Percentiles rank a stretch among this genome's conserved stretches.
Evolutionary conservation across 2,797 vertebrate genomes (phyloP).

Genomic region (Ara ararauna): DNA sequence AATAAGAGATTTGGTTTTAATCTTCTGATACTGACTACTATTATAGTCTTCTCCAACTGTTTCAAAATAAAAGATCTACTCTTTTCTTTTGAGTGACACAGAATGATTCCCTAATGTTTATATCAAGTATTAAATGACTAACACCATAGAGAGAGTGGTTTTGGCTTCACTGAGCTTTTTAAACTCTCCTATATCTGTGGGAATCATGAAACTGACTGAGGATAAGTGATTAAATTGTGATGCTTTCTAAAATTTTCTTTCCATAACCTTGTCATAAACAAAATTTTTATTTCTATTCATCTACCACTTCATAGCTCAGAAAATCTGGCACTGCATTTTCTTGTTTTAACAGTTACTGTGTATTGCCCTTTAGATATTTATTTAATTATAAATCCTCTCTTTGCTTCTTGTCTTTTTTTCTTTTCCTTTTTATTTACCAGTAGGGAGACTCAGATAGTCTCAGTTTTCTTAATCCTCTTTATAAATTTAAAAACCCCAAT

Average conservation of each 20-base stretch:
- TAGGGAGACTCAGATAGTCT: constrained; percentile 68
- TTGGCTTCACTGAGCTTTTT: neutral
- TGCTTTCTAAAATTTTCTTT: neutral
- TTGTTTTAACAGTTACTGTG: constrained; percentile 10
- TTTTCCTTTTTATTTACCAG: constrained; percentile 50
- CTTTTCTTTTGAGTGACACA: neutral
- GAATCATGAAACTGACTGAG: neutral
- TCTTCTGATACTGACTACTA: neutral
- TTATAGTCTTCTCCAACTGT: neutral
- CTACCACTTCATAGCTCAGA: neutral
- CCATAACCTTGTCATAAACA: neutral
- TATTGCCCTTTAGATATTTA: constrained; percentile 14
- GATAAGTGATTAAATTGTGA: neutral
- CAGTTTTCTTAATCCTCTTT: constrained; percentile 71
- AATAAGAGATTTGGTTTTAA: constrained; percentile 21
- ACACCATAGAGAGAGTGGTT: neutral
- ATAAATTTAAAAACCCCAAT: constrained; percentile 59
- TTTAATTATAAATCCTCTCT: constrained; percentile 50
- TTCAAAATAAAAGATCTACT: neutral
- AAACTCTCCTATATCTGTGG: neutral
- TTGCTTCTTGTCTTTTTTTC: constrained; percentile 40
- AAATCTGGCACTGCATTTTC: neutral
- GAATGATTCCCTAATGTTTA: neutral
- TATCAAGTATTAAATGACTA: neutral
- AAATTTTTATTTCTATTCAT: neutral